Conservation (phyloP, 1,140 invertebrate species). For the Atta texana region DNA sequence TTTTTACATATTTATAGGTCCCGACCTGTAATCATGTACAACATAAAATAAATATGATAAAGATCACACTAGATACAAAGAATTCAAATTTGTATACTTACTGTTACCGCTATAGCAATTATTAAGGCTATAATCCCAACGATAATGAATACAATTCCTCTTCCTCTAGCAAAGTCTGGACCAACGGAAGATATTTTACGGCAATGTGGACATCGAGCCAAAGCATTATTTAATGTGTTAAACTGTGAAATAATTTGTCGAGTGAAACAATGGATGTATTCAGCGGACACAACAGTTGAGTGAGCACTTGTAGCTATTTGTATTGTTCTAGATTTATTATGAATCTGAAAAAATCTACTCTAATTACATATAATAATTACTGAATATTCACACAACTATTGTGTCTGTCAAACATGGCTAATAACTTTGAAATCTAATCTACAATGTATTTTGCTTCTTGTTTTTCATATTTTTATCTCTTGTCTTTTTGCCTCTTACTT, state of each 20-base stretch:
- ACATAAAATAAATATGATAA: background rate
- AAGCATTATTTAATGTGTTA: constrained; percentile 96
- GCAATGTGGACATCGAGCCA: constrained; percentile 98
- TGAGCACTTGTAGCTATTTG: no score
- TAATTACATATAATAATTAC: no score
- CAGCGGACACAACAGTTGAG: no score
- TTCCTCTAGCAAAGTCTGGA: constrained; percentile 92
- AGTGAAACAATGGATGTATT: background rate
- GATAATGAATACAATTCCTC: constrained; percentile 93
- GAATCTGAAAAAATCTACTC: no score
- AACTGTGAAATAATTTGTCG: constrained; percentile 89
- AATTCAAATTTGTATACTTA: constrained; percentile 83
- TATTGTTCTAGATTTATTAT: no score
- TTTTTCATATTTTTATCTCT: no score
- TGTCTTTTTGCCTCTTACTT: no score
- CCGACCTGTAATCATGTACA: constrained; percentile 83
- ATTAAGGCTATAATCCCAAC: constrained; percentile 90
- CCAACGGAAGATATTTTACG: constrained; percentile 97
- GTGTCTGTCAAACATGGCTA: no score
- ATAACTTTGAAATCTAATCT: no score
- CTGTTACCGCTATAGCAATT: constrained; percentile 93
- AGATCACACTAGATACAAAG: background rate
- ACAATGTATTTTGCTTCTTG: no score
- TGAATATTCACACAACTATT: no score
- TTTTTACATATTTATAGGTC: constrained; percentile 86